These are phyloP conservation scores for Caradrina kadenii DNA, from an alignment of 2,888 invertebrate species.

Conservation along the genomic window DNA sequence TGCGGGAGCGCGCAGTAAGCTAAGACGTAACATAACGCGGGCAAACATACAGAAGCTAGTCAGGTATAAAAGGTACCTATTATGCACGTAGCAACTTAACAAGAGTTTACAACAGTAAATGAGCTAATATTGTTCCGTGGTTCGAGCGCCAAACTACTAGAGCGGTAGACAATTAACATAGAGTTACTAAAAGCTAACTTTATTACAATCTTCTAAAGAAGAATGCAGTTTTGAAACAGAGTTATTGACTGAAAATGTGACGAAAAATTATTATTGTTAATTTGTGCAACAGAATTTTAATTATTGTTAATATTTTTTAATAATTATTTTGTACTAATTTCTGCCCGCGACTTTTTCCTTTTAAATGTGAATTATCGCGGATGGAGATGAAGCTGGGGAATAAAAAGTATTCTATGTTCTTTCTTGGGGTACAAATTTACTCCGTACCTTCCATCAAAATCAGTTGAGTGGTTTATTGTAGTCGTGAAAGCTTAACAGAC, in stretches of 20 bases:
- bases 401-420: no score
- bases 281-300: background rate
- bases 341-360: no score
- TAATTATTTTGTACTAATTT: no score
- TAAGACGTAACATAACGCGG: no score
- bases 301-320: no score
- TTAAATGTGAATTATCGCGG: no score
- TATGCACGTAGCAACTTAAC: constrained; percentile 1
- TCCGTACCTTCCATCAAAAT: no score
- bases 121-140: constrained; percentile 38
- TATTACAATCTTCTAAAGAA: constrained; percentile 1
- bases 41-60: background rate
- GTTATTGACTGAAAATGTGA: background rate
- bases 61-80: background rate
- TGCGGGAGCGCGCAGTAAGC: no score
- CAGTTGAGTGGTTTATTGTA: no score
- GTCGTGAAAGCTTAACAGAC: no score
- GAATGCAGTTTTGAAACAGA: background rate
- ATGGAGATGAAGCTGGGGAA: no score
- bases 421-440: no score
- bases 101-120: constrained; percentile 34
- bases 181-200: constrained; percentile 19
- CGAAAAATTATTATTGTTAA: background rate
- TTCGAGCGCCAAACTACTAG: constrained; percentile 9
- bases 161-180: constrained; percentile 1